Percentiles rank a stretch among this genome's conserved stretches.
phyloP scores from a whole-genome alignment of 2,113 vertebrate species.

The Atlantisia rogersi region DNA sequence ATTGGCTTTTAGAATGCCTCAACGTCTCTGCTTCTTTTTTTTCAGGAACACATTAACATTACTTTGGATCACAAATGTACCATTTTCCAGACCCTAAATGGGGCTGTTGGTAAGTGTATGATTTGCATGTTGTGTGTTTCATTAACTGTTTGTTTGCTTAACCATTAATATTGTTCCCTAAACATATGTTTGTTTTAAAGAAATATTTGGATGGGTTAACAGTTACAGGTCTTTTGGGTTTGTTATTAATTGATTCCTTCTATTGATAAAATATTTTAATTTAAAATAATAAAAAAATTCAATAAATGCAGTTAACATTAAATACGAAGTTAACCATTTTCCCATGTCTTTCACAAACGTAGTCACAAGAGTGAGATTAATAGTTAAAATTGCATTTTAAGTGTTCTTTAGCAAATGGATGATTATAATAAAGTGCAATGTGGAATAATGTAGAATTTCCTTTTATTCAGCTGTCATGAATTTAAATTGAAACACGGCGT shows the following conservation, averaged over 20 bases:
- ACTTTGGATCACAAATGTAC: conserved; percentile 95
- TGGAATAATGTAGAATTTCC: background rate
- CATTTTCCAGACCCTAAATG: conserved; percentile 96
- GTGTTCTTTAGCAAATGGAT: background rate
- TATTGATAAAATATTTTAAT: background rate
- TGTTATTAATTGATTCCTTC: background rate
- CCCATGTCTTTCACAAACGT: background rate
- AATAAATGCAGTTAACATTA: background rate
- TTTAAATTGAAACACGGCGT: background rate
- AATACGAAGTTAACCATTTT: background rate
- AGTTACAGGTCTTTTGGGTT: background rate
- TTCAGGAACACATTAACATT: conserved; percentile 89
- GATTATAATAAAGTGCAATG: background rate
- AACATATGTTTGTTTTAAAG: background rate
- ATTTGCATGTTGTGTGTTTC: background rate
- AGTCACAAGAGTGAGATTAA: background rate
- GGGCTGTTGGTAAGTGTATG: conserved; percentile 87
- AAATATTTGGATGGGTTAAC: background rate
- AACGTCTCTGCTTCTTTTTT: conserved; percentile 13
- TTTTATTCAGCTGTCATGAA: background rate
- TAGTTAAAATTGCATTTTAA: background rate
- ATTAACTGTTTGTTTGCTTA: background rate
- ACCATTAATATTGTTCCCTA: background rate
- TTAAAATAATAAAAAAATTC: background rate
- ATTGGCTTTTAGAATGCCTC: background rate